phyloP scores from a whole-genome alignment of 64 coral and sea anemone genomes.

The Astreopora myriophthalma region DNA sequence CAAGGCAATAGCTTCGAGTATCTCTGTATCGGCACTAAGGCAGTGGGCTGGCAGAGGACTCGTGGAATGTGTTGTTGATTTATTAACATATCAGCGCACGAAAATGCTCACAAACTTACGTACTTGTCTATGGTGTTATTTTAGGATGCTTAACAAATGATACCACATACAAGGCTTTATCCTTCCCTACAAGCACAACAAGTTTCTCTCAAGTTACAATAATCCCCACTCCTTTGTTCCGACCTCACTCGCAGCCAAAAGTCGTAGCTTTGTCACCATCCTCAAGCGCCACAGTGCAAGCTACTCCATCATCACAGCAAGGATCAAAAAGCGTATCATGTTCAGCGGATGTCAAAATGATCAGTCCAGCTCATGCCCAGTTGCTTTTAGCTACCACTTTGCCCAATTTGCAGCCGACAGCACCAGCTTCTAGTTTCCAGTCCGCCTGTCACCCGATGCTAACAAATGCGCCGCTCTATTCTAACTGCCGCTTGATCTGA shows the following conservation, averaged over 20 bases:
- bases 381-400: slow-evolving; percentile 6
- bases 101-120: background rate
- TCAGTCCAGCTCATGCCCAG: slow-evolving; percentile 23
- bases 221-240: background rate
- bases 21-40: no score
- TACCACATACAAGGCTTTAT: background rate
- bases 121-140: background rate
- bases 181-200: background rate
- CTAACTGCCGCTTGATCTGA: background rate
- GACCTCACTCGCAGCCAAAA: background rate
- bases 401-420: background rate
- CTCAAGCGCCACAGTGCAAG: background rate
- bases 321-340: background rate
- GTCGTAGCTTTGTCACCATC: background rate
- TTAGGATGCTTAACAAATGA: background rate
- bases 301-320: background rate
- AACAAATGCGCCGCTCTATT: background rate
- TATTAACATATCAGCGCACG: background rate
- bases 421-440: background rate
- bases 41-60: no score
- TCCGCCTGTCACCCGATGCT: background rate
- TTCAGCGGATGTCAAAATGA: slow-evolving; percentile 37
- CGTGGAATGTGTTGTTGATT: no score
- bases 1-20: no score
- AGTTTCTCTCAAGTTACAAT: background rate